Evolutionary conservation across 2,113 vertebrate genomes (phyloP), one percentile per base, ranked within the genome.

Genomic region (Sardina pilchardus): DNA sequence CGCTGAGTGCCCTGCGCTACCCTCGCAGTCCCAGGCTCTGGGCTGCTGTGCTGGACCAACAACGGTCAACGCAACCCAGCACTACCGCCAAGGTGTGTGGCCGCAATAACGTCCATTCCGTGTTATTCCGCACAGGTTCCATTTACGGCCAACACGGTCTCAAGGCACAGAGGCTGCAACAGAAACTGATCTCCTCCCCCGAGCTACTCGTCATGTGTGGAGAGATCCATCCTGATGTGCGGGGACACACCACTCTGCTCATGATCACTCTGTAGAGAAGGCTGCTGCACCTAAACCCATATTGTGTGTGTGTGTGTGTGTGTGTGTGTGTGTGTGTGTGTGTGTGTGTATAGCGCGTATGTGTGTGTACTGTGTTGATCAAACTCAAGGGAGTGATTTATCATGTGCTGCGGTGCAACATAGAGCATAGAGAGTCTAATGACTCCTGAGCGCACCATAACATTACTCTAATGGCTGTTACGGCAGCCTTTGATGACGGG

Each of bases 391-490:
- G 30, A 78, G 30, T 36, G 26, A 78, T 78, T 78, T 12, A 78
- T 78, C 34, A 36, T 78, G n/a, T 71, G 63, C 71, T 36, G 34
- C 71, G 4, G 34, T 36, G 34, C 71, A 78, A 16, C 63, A 71
- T 26, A n/a, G 24, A 26, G 56, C 4, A n/a, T 63, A 34, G 63
- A 34, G 63, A 34, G 71, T 36, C 14, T 78, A 78, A 78, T 34
- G 30, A 78, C 71, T 36, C 30, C 16, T 78, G 71, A 36, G 39
- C 39, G 30, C 16, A 34, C 30, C 12, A 16, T 78, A 78, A 78
- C 71, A 78, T 78, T 78, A 36, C 3, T 34, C 71, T 78, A 78
- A 78, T 78, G 71, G 71, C 30, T 78, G 26, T 78, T 34, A 78
- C 5, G 30, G 10, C 71, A 36, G 71, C 26, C 71, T 78, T 78